phyloP scores from a whole-genome alignment of 2,113 vertebrate genomes.

The Atrichornis clamosus region DNA sequence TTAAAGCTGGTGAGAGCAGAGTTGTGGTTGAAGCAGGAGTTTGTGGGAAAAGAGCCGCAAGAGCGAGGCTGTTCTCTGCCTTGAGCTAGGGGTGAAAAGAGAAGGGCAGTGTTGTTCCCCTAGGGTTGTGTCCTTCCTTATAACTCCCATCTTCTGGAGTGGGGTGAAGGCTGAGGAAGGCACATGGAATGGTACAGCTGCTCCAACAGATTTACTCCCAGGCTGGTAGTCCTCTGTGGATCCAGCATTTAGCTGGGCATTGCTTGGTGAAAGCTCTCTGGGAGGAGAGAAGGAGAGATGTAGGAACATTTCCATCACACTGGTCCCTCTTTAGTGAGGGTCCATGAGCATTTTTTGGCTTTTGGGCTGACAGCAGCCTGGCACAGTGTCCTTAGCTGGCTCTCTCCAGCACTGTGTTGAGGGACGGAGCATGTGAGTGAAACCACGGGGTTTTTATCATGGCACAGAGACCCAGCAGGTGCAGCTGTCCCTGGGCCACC shows the following conservation, averaged over 20 bases:
- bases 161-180: not conserved
- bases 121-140: not conserved
- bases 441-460: not conserved
- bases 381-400: not conserved
- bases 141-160: fast-evolving
- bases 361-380: not conserved
- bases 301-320: not conserved
- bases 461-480: not conserved
- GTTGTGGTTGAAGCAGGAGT: not conserved
- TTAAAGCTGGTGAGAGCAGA: not conserved
- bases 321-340: not conserved
- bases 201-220: not conserved
- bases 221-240: not conserved
- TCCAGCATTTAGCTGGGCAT: not conserved
- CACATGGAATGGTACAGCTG: not conserved
- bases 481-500: not conserved
- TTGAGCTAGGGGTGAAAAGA: not conserved
- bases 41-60: not conserved
- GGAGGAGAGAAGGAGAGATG: not conserved
- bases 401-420: not conserved
- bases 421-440: not conserved
- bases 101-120: fast-evolving
- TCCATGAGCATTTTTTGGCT: not conserved
- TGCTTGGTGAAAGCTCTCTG: fast-evolving
- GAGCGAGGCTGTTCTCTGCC: not conserved